A percentile compares a stretch with the other conserved stretches of the same genome.
These are phyloP conservation scores for Tuberolachnus salignus DNA, from an alignment of 2,888 invertebrate species.

Conservation along the genomic window DNA sequence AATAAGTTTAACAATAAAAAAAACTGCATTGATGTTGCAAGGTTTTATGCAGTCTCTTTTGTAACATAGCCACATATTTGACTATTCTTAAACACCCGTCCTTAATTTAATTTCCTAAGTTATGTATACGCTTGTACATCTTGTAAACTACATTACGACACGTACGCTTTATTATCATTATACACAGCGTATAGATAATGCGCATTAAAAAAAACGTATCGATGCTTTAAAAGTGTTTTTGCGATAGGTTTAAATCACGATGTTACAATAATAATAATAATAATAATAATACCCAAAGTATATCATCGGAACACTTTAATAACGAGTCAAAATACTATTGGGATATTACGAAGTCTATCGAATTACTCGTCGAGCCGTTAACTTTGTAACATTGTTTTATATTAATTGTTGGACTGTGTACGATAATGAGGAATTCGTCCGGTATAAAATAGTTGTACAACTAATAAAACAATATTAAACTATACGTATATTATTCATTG, in stretches of 20 bases:
- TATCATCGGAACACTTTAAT: conserved; percentile 20
- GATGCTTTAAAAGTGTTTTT: not conserved
- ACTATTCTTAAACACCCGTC: no score
- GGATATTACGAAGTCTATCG: not conserved
- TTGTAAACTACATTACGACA: not conserved
- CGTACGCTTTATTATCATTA: not conserved
- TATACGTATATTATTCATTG: no score
- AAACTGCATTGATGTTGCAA: no score
- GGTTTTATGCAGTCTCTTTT: no score
- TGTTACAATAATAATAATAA: not conserved
- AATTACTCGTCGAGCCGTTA: not conserved
- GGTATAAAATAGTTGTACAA: no score
- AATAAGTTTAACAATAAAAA: no score
- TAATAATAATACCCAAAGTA: not conserved
- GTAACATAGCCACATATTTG: no score
- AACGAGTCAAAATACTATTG: not conserved
- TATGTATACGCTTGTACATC: not conserved
- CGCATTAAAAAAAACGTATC: not conserved
- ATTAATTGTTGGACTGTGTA: not conserved
- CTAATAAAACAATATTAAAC: no score
- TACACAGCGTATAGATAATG: not conserved
- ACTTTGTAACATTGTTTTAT: not conserved
- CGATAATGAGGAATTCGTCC: no score
- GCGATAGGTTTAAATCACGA: not conserved
- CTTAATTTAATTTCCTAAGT: no score